A percentile compares a stretch with the other conserved stretches of the same genome.
Conservation (phyloP, 2,888 invertebrate genomes). For the Pollenia griseotomentosa region DNA sequence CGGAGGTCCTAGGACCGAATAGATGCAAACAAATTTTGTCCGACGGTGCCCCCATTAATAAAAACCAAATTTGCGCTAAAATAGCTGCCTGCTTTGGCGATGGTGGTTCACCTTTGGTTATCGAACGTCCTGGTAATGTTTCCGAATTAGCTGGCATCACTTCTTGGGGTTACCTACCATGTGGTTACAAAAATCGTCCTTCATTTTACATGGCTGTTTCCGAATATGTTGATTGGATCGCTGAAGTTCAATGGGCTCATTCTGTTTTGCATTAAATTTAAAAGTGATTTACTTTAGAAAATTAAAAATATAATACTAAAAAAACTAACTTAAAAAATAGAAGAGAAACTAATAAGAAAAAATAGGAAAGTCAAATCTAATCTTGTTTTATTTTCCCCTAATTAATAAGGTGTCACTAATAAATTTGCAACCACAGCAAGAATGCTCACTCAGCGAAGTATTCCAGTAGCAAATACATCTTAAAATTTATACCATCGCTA, state of each 20-base stretch:
- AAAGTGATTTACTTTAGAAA: not conserved
- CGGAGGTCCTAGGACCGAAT: conserved; percentile 73
- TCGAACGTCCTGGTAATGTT: conserved; percentile 76
- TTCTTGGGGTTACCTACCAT: conserved; percentile 80
- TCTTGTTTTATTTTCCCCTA: conserved; percentile 30
- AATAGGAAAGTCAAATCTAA: conserved; percentile 30
- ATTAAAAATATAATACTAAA: not conserved
- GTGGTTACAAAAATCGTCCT: conserved; percentile 78
- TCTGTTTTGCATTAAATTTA: conserved; percentile 76
- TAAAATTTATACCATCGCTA: conserved; percentile 32
- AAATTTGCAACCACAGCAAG: conserved; percentile 35
- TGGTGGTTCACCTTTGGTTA: conserved; percentile 79
- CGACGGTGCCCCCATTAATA: conserved; percentile 76
- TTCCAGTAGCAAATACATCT: conserved; percentile 26
- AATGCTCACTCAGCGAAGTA: not conserved
- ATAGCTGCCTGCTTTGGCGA: conserved; percentile 79
- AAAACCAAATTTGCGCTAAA: conserved; percentile 76
- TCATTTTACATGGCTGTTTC: conserved; percentile 77
- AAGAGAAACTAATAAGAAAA: conserved; percentile 7
- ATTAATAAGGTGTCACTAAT: conserved; percentile 37
- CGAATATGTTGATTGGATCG: conserved; percentile 78
- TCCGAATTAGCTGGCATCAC: conserved; percentile 78
- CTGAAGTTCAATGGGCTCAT: conserved; percentile 78
- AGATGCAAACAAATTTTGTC: conserved; percentile 76
- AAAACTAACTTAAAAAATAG: not conserved